Evolutionary conservation across 2,113 vertebrate genomes (phyloP).

Genomic region (Geococcyx californianus): DNA sequence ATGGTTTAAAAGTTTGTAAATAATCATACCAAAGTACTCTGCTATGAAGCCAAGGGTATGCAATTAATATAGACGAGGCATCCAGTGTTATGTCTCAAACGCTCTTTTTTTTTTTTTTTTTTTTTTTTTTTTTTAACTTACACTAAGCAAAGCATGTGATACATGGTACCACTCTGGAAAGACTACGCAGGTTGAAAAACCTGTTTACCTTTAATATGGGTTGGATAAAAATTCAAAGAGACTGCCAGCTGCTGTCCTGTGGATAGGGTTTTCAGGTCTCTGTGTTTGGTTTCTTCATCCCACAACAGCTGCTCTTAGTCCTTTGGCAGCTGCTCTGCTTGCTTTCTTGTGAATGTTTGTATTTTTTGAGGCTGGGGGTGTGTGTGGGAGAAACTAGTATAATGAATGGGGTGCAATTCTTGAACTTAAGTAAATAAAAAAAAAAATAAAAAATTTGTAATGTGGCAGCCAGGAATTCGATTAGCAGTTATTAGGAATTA

Average conservation of each 20-base stretch:
- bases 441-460: background rate
- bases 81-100: background rate
- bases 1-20: background rate
- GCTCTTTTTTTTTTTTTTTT: too few relatives aligned
- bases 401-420: background rate
- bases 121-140: background rate
- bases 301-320: background rate
- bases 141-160: background rate
- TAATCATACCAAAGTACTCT: background rate
- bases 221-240: background rate
- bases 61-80: background rate
- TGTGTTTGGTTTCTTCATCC: background rate
- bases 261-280: background rate
- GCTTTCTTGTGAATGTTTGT: background rate
- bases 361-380: background rate
- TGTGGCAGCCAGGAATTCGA: background rate
- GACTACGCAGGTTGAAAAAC: background rate
- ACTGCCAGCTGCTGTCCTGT: background rate
- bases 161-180: background rate
- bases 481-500: background rate
- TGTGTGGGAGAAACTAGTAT: background rate
- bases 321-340: background rate
- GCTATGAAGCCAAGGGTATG: background rate
- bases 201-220: background rate
- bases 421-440: background rate